Percentiles rank a stretch among this genome's conserved stretches.
phyloP scores from a whole-genome alignment of 2,113 vertebrate genomes.

The Hyperoodon ampullatus region DNA sequence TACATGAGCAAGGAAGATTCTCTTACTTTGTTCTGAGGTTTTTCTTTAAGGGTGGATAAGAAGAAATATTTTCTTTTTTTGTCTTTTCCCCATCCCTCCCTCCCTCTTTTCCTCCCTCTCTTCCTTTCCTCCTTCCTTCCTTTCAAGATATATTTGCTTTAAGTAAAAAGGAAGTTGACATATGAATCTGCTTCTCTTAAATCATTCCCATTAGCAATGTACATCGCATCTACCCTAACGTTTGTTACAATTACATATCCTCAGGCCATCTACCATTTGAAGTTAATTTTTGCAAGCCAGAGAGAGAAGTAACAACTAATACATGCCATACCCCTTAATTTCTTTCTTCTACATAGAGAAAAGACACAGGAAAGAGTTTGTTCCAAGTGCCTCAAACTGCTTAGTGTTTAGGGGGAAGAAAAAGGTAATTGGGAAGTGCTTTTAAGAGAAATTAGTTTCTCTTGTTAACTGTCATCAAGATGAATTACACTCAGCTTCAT shows the following conservation, averaged over 20 bases:
- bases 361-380: background rate
- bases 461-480: slow-evolving; percentile 82
- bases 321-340: background rate
- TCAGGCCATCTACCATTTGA: background rate
- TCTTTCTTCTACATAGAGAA: background rate
- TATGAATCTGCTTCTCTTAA: background rate
- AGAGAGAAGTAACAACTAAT: background rate
- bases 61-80: background rate
- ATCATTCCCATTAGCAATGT: background rate
- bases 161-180: background rate
- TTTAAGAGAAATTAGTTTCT: slow-evolving; percentile 80
- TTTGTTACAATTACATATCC: background rate
- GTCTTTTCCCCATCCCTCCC: background rate
- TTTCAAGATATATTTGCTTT: background rate
- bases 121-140: background rate
- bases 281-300: background rate
- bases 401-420: background rate
- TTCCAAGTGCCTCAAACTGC: slow-evolving; percentile 49
- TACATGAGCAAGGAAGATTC: background rate
- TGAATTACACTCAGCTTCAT: slow-evolving; percentile 75
- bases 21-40: background rate
- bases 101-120: background rate
- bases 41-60: background rate
- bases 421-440: slow-evolving; percentile 76
- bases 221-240: background rate